A percentile compares a stretch with the other conserved stretches of the same genome.
phyloP scores from a whole-genome alignment of 37 sponge, comb jelly and placozoan species.

The Corticium candelabrum region DNA sequence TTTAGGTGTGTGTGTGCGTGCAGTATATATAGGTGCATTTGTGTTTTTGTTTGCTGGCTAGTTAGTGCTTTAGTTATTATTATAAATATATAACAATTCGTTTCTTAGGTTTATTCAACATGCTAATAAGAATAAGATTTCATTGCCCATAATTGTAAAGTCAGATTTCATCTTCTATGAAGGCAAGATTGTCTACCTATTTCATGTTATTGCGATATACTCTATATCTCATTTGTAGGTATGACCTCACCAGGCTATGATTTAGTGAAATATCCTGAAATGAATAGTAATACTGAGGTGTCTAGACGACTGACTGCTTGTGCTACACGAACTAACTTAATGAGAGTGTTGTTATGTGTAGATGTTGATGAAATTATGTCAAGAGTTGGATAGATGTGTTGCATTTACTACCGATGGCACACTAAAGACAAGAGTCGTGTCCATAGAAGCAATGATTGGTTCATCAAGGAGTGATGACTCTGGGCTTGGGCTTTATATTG shows the following conservation, averaged over 20 bases:
- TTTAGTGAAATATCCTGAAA: background rate
- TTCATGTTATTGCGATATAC: background rate
- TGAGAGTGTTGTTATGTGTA: background rate
- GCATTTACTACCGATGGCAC: background rate
- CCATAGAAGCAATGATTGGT: background rate
- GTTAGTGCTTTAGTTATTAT: too few relatives aligned
- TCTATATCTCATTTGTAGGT: background rate
- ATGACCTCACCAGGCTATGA: background rate
- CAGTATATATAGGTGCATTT: too few relatives aligned
- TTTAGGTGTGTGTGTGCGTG: too few relatives aligned
- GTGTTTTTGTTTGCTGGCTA: too few relatives aligned
- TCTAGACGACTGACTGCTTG: background rate
- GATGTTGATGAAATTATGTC: background rate
- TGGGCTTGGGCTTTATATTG: background rate
- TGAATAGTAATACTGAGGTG: background rate
- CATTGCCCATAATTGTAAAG: slow-evolving; percentile 19
- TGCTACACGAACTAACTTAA: background rate
- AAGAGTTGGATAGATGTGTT: background rate
- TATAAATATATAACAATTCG: too few relatives aligned
- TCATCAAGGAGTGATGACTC: background rate
- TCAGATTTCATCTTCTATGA: slow-evolving; percentile 27
- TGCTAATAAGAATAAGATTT: slow-evolving; percentile 17
- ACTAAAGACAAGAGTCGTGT: background rate
- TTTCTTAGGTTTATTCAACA: slow-evolving; percentile 21
- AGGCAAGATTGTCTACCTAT: slow-evolving; percentile 8